Evolutionary conservation across 2,888 invertebrate species (phyloP).

Genomic region (Tryphoninae sp.): DNA sequence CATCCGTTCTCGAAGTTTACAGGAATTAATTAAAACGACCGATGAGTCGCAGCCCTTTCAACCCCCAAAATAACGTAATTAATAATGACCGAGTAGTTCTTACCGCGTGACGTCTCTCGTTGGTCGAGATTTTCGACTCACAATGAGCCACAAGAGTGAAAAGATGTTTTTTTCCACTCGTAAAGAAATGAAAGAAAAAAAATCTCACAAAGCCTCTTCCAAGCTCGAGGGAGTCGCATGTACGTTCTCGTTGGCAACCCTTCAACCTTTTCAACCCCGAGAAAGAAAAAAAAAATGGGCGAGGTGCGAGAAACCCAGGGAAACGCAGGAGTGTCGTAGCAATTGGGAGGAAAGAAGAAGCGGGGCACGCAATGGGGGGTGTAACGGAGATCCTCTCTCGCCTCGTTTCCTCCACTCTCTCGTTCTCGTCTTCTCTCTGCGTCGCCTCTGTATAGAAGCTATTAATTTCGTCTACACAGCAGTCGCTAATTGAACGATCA

Average conservation of each 20-base stretch:
- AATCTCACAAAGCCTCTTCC: slow-evolving; percentile 29
- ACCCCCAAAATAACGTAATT: slow-evolving; percentile 18
- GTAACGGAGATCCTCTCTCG: slow-evolving; percentile 24
- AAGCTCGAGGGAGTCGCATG: slow-evolving; percentile 36
- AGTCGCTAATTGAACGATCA: slow-evolving; percentile 67
- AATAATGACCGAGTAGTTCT: slow-evolving; percentile 36
- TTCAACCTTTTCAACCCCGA: slow-evolving; percentile 38
- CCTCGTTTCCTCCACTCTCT: slow-evolving; percentile 19
- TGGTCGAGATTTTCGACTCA: slow-evolving; percentile 2
- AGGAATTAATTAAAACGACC: slow-evolving; percentile 15
- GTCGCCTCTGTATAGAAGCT: slow-evolving; percentile 33
- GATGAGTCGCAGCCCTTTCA: background rate
- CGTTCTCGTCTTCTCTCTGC: slow-evolving; percentile 1
- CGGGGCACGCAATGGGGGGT: slow-evolving; percentile 54
- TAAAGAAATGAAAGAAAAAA: slow-evolving; percentile 22
- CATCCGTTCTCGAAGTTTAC: slow-evolving; percentile 12
- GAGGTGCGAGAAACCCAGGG: slow-evolving; percentile 36
- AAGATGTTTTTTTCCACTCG: slow-evolving; percentile 51
- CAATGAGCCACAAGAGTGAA: slow-evolving; percentile 44
- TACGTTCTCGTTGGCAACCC: slow-evolving; percentile 52
- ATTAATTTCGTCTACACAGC: slow-evolving; percentile 62
- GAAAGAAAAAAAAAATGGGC: slow-evolving; percentile 56
- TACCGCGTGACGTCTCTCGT: slow-evolving; percentile 9
- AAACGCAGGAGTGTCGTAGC: background rate
- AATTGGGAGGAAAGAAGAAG: slow-evolving; percentile 27